Base-by-base conservation (phyloP, 2,113 vertebrate species). In the Crotalus viridis region DNA sequence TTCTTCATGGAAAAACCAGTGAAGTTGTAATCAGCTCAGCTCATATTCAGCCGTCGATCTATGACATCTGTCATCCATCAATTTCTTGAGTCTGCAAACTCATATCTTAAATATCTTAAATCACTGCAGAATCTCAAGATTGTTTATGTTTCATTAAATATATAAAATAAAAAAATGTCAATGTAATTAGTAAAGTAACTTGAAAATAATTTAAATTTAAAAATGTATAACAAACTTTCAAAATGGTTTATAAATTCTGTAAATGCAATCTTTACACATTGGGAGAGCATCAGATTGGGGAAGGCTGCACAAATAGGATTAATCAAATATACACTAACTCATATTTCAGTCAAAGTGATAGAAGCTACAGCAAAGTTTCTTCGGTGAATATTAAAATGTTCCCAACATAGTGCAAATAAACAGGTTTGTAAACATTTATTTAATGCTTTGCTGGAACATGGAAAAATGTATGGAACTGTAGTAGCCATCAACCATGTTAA, bases 61-160 rank as follows among this genome's bases (percentile, higher is more conserved):
- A 39, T 89, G 81, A 33, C 10, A 1, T 52, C 91, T 92, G 85
- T 88, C 48, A 89, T 15, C 9, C 52, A 95, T 88, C 22, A 87
- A 21, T 95, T 93, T 43, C 81, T 91, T 95, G 33, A 89, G 28
- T 8, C 89, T 56, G 15, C 19, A 59, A 19, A 91, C 15, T 74
- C 81, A 89, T 55, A 64, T 10, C 2, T 91, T 64, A 89, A 48
- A 56, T 33, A 64, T 10, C 2, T 91, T 64, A 89, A 48, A 56
- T 43, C 86, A 48, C 91, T 91, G 15, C 74, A 39, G 87, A 93
- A 96, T 85, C 13, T 90, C 94, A 64, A 2, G 22, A 93, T 93
- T 95, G 96, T 95, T 96, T 95, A 96, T 91, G 81, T 93, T 96
- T 93, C 93, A 95, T 95, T 86, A 43, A 24, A 57, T n/a, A 28